Conservation (phyloP, 2,888 invertebrate genomes). For the Luperina nickerlii region DNA sequence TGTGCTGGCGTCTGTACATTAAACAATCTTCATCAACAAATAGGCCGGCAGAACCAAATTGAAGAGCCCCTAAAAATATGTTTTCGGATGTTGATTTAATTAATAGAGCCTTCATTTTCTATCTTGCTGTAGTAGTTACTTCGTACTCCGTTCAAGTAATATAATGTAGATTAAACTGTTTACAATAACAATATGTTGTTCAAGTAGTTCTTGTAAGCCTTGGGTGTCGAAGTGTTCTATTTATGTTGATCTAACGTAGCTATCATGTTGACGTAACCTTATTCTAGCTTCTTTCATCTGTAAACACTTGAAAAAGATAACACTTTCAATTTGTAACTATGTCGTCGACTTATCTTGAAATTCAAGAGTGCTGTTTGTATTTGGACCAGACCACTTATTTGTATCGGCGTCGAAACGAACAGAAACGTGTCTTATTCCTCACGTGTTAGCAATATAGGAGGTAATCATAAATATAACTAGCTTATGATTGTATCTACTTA, state of each 20-base stretch:
- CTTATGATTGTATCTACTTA: background rate
- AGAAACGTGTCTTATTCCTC: conserved; percentile 7
- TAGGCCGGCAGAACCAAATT: background rate
- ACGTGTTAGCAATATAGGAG: background rate
- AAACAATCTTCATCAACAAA: background rate
- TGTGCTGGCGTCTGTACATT: background rate
- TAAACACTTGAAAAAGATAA: conserved; percentile 38
- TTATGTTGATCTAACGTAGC: background rate
- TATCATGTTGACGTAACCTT: conserved; percentile 23
- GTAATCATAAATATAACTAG: conserved; percentile 17
- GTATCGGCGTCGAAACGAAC: background rate
- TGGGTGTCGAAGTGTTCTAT: background rate
- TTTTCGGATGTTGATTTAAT: background rate
- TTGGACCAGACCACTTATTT: conserved; percentile 5
- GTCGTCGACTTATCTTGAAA: background rate
- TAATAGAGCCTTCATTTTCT: background rate
- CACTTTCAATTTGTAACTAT: conserved; percentile 20
- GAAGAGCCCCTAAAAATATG: background rate
- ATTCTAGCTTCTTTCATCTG: conserved; percentile 4
- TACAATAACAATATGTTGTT: background rate
- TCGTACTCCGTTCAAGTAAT: background rate
- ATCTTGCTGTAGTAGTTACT: background rate
- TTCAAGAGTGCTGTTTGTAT: conserved; percentile 18
- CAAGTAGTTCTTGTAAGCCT: background rate
- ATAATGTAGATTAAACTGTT: background rate